These are phyloP conservation scores for Palaemon carinicauda DNA, from an alignment of 1,140 invertebrate species.

Conservation along the genomic window DNA sequence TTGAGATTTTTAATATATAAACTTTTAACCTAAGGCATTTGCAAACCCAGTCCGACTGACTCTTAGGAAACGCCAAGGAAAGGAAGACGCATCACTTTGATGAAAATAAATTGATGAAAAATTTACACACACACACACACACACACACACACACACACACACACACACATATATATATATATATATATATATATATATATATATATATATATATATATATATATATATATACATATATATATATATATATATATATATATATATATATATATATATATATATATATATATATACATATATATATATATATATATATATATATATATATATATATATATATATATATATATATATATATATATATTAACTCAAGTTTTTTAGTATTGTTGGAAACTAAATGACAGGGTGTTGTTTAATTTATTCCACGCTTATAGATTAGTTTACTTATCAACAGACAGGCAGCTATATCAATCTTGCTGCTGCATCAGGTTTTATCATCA, in stretches of 20 bases:
- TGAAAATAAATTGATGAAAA: too few relatives aligned
- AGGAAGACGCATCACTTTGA: too few relatives aligned
- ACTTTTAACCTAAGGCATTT: too few relatives aligned
- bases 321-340: not conserved
- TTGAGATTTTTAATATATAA: too few relatives aligned
- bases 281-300: not conserved
- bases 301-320: not conserved
- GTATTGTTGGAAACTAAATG: too few relatives aligned
- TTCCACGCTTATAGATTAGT: too few relatives aligned
- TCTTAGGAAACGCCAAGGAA: too few relatives aligned
- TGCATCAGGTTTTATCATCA: too few relatives aligned
- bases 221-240: conserved; percentile 13
- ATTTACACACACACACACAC: not conserved
- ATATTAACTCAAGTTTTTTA: not conserved
- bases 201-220: conserved; percentile 18
- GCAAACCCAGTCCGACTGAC: too few relatives aligned
- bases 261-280: conserved; percentile 6
- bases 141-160: not conserved
- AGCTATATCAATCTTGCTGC: too few relatives aligned
- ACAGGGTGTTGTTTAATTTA: too few relatives aligned
- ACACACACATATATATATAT: not conserved
- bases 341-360: conserved; percentile 13
- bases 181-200: conserved; percentile 17
- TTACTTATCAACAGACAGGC: too few relatives aligned
- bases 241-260: conserved; percentile 21